Percentiles rank a stretch among this genome's conserved stretches.
phyloP scores from a whole-genome alignment of 2,797 vertebrate species.

The Onychomys arenicola region DNA sequence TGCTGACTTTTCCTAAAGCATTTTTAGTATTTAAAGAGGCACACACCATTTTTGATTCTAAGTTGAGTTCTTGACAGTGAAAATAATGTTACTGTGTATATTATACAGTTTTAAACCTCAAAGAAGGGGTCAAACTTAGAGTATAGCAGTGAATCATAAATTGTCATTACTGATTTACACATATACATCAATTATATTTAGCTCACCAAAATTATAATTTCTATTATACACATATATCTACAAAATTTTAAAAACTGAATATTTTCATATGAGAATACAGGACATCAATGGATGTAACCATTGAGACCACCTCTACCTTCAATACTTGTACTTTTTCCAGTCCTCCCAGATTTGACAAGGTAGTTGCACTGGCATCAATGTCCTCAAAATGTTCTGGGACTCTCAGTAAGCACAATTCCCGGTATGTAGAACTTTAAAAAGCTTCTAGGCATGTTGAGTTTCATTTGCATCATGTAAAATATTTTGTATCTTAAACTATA shows the following conservation, averaged over 20 bases:
- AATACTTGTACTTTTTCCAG: not conserved
- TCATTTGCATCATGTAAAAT: accelerated
- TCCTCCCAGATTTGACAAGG: not conserved
- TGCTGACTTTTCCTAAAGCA: not conserved
- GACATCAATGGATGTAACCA: not conserved
- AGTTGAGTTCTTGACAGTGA: not conserved
- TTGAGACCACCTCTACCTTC: accelerated
- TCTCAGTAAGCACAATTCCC: not conserved
- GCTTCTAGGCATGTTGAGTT: not conserved
- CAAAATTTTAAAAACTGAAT: too few relatives aligned
- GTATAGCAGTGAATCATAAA: not conserved
- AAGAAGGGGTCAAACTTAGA: accelerated
- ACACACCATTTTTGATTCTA: not conserved
- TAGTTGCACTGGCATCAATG: not conserved
- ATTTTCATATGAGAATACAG: not conserved
- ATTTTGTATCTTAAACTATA: not conserved
- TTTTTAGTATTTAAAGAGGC: not conserved
- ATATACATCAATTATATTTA: too few relatives aligned
- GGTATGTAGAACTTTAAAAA: not conserved
- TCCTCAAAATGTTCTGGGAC: not conserved
- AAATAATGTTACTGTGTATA: not conserved
- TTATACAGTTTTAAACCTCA: not conserved
- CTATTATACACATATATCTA: too few relatives aligned
- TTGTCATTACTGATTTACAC: not conserved
- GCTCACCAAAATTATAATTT: too few relatives aligned